phyloP scores from a whole-genome alignment of 2,888 invertebrate genomes.

The Petrolisthes manimaculis region DNA sequence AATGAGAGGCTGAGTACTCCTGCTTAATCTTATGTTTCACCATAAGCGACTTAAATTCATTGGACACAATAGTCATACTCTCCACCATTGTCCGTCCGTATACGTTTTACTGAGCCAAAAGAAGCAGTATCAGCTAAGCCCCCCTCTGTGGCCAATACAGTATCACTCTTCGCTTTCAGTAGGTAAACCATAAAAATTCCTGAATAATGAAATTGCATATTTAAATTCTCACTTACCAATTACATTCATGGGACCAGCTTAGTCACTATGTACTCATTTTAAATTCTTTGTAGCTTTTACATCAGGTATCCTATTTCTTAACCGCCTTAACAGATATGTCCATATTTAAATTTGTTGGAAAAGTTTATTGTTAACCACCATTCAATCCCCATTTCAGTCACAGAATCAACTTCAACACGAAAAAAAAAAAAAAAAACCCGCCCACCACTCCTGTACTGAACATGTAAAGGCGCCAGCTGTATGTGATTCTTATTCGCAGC shows the following conservation, averaged over 20 bases:
- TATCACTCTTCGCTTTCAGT: conserved; percentile 31
- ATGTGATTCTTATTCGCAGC: too few species aligned
- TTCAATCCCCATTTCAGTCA: too few species aligned
- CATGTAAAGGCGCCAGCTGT: too few species aligned
- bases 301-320: conserved; percentile 29
- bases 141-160: conserved; percentile 10
- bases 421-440: too few species aligned
- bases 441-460: too few species aligned
- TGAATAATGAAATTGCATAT: conserved; percentile 32
- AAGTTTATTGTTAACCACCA: too few species aligned
- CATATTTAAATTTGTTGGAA: too few species aligned
- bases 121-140: conserved; percentile 13
- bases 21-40: conserved; percentile 24
- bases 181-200: conserved; percentile 31
- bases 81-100: conserved; percentile 14
- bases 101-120: conserved; percentile 19
- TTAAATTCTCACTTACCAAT: conserved; percentile 15
- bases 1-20: conserved; percentile 20
- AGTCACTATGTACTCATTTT: conserved; percentile 37
- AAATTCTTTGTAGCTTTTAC: conserved; percentile 23
- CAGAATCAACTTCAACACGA: too few species aligned
- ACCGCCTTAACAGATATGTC: too few species aligned
- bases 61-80: conserved; percentile 10
- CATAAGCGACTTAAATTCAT: conserved; percentile 10
- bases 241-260: conserved; percentile 16